phyloP scores from a whole-genome alignment of 2,888 invertebrate genomes.

The Nysson spinosus region DNA sequence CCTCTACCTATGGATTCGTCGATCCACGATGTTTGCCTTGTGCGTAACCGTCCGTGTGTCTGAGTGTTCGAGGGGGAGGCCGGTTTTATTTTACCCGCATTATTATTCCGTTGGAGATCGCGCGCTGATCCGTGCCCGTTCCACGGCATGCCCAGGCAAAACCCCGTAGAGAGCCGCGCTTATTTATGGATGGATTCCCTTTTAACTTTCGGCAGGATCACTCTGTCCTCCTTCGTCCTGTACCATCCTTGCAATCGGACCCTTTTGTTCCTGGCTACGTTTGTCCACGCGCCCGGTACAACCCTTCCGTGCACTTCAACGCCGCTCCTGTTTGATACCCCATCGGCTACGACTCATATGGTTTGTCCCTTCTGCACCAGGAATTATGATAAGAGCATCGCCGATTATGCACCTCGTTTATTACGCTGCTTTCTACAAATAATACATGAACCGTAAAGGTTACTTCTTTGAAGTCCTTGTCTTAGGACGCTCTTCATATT shows the following conservation, averaged over 20 bases:
- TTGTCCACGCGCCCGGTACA: conserved; percentile 37
- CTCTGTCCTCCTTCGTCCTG: conserved; percentile 16
- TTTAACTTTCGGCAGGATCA: conserved; percentile 71
- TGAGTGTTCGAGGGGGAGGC: conserved; percentile 51
- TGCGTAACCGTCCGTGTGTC: conserved; percentile 33
- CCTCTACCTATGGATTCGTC: conserved; percentile 25
- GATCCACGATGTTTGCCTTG: conserved; percentile 37
- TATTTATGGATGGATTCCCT: conserved; percentile 77
- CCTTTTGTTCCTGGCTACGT: conserved; percentile 33
- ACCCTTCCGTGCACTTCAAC: conserved; percentile 29
- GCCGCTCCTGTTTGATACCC: conserved; percentile 9
- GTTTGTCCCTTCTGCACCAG: conserved; percentile 6
- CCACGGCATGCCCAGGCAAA: conserved; percentile 61
- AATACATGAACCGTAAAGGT: conserved; percentile 1
- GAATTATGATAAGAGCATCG: conserved; percentile 31
- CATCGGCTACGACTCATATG: conserved; percentile 21
- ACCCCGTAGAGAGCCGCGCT: conserved; percentile 62
- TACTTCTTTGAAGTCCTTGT: no score
- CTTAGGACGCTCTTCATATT: no score
- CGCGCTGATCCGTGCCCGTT: conserved; percentile 71
- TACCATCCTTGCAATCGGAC: neutral
- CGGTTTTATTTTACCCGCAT: conserved; percentile 76
- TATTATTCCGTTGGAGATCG: conserved; percentile 77
- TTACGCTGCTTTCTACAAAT: conserved; percentile 5
- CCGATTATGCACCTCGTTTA: neutral